Conservation (phyloP, 1,140 invertebrate genomes). For the Cepaea nemoralis region DNA sequence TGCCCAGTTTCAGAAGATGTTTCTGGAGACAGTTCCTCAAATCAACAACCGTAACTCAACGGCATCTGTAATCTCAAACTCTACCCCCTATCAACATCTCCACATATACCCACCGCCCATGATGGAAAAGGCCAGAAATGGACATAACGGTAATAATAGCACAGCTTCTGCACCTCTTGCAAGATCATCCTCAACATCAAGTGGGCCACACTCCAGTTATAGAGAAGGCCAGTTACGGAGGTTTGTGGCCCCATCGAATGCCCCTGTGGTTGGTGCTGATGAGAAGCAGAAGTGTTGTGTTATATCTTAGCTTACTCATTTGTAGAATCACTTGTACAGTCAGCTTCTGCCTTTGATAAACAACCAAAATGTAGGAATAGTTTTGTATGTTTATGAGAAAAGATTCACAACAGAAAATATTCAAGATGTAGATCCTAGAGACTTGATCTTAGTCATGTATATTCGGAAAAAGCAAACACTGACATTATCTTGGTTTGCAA, state of each 20-base stretch:
- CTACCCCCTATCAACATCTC: conserved; percentile 11
- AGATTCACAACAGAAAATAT: no score
- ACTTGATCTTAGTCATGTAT: no score
- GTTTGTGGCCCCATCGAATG: conserved; percentile 49
- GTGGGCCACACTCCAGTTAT: conserved; percentile 2
- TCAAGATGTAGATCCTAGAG: no score
- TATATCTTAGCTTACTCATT: conserved; percentile 51
- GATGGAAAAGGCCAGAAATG: conserved; percentile 54
- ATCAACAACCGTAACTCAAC: background rate
- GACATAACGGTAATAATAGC: conserved; percentile 53
- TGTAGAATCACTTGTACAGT: no score
- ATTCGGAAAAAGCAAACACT: no score
- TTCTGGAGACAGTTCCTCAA: conserved; percentile 50
- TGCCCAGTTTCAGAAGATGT: conserved; percentile 58
- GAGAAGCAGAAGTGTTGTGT: conserved; percentile 61
- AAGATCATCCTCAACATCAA: conserved; percentile 7
- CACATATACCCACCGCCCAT: conserved; percentile 39
- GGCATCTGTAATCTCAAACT: background rate
- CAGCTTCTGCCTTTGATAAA: no score
- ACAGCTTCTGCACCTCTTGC: background rate
- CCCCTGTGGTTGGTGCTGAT: conserved; percentile 53
- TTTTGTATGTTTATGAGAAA: no score
- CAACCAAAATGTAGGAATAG: no score
- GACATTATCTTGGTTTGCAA: no score
- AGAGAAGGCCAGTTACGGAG: conserved; percentile 46